Conservation (phyloP, 2,113 vertebrate species). For the Nyctereutes procyonoides region DNA sequence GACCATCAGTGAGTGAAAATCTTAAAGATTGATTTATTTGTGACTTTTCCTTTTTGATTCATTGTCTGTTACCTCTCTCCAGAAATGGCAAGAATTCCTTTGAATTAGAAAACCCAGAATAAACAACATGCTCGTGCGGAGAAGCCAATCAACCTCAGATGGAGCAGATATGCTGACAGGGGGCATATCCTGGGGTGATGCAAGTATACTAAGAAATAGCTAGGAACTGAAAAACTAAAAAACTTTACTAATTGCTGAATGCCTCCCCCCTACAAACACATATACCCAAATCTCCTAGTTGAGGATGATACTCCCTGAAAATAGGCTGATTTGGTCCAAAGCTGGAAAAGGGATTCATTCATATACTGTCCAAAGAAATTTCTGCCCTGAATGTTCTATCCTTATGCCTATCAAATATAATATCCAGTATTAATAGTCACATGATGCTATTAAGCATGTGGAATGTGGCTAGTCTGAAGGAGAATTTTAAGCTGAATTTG, state of each 20-base stretch:
- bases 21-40: not conserved
- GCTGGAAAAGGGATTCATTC: not conserved
- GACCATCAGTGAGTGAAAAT: not conserved
- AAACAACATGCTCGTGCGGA: not conserved
- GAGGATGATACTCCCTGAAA: not conserved
- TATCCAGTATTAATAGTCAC: not conserved
- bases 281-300: not conserved
- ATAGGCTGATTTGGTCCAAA: not conserved
- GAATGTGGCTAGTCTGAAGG: not conserved
- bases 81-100: conserved; percentile 60
- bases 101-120: conserved; percentile 25
- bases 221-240: not conserved
- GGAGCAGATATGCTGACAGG: not conserved
- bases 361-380: not conserved
- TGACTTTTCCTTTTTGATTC: conserved; percentile 21
- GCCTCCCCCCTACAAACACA: rapidly evolving
- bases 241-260: not conserved
- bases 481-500: not conserved
- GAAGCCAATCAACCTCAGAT: conserved; percentile 67
- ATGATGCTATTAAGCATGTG: not conserved
- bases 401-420: not conserved
- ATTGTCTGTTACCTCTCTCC: not conserved
- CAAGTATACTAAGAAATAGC: not conserved
- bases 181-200: not conserved
- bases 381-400: not conserved